Conservation (phyloP, 2,113 vertebrate genomes). For the Mugil cephalus region DNA sequence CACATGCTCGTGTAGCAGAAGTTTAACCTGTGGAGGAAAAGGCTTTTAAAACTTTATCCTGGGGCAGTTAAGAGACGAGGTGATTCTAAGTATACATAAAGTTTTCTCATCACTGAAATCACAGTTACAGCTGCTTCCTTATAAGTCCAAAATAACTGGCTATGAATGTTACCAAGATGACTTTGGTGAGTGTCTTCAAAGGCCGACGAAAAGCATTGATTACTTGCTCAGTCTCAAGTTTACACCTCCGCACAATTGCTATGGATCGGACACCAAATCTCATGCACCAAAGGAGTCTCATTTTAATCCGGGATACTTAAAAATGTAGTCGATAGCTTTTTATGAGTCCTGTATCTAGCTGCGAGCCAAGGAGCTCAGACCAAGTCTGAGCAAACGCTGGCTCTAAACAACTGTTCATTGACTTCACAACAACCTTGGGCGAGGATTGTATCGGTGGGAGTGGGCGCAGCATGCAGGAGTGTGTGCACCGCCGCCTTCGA, state of each 20-base stretch:
- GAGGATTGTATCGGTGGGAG: neutral
- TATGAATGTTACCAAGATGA: no score
- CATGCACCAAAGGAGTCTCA: neutral
- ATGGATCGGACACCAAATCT: neutral
- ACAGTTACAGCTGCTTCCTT: no score
- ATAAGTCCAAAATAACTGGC: no score
- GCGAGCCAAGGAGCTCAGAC: conserved; percentile 8
- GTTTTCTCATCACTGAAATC: no score
- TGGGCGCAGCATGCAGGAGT: neutral
- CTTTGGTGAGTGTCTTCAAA: no score
- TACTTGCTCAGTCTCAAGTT: neutral
- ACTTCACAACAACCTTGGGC: neutral
- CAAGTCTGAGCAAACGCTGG: neutral
- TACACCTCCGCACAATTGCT: neutral
- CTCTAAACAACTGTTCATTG: conserved; percentile 10
- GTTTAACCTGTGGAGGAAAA: no score
- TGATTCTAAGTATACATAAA: no score
- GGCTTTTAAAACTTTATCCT: no score
- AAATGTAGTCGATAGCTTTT: conserved; percentile 20
- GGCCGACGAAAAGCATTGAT: no score
- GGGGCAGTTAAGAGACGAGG: no score
- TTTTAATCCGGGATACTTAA: neutral
- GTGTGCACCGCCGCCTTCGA: conserved; percentile 13
- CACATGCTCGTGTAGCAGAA: no score
- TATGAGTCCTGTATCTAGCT: neutral